Percentiles rank a stretch among this genome's conserved stretches.
Conservation (phyloP, 1,140 invertebrate species). For the Nephotettix cincticeps region DNA sequence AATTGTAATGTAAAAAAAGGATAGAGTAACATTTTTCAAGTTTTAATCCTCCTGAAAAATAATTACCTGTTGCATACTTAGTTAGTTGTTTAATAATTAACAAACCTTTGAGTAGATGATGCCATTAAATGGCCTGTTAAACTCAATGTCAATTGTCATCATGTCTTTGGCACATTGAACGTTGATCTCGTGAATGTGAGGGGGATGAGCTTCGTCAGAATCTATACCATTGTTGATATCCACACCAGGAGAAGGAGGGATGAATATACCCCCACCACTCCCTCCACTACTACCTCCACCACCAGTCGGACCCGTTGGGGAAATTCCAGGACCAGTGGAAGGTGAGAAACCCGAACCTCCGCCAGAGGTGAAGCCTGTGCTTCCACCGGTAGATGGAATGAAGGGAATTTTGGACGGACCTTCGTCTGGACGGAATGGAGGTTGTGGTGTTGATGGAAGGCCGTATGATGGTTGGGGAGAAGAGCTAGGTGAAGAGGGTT, state of each 20-base stretch:
- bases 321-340: neutral
- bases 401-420: neutral
- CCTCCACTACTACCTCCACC: neutral
- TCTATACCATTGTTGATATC: constrained; percentile 25
- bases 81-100: too few species aligned
- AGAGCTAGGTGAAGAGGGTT: neutral
- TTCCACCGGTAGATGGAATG: neutral
- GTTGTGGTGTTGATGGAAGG: neutral
- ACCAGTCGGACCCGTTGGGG: neutral
- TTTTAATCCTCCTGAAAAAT: too few species aligned
- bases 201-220: constrained; percentile 60
- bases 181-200: constrained; percentile 72
- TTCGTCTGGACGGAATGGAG: neutral
- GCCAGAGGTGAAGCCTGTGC: neutral
- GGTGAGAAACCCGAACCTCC: neutral
- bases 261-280: neutral
- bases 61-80: too few species aligned
- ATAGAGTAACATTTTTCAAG: too few species aligned
- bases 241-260: neutral
- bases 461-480: neutral
- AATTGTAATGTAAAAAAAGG: too few species aligned
- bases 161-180: constrained; percentile 77
- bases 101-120: constrained; percentile 82
- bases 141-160: constrained; percentile 81
- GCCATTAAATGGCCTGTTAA: constrained; percentile 72